Evolutionary conservation across 2,113 vertebrate species (phyloP).

Genomic region (Oxygymnocypris stewartii): DNA sequence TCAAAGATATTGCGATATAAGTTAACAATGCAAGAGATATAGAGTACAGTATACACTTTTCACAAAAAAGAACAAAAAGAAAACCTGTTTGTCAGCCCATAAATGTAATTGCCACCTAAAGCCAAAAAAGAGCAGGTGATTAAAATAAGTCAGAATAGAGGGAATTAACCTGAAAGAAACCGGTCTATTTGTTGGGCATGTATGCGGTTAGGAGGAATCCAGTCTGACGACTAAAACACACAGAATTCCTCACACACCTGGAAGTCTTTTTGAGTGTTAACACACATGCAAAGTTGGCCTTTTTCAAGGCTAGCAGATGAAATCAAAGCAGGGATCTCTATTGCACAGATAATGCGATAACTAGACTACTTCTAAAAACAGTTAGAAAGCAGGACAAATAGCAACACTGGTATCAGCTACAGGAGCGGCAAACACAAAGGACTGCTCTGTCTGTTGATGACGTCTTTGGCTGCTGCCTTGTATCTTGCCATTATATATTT

Average conservation of each 20-base stretch:
- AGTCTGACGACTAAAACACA: neutral
- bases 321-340: neutral
- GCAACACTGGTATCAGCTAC: neutral
- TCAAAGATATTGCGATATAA: neutral
- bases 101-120: neutral
- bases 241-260: conserved; percentile 12
- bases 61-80: too few species aligned
- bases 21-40: neutral
- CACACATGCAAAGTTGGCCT: neutral
- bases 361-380: neutral
- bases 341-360: neutral
- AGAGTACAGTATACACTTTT: neutral
- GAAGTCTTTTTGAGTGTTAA: neutral
- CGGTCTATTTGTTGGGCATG: neutral
- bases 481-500: neutral
- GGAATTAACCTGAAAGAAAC: neutral
- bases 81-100: neutral
- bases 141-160: neutral
- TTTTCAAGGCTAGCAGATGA: neutral
- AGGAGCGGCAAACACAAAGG: neutral
- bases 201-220: neutral
- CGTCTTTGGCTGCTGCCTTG: neutral
- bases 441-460: neutral
- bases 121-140: neutral
- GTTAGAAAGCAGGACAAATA: neutral